Conservation (phyloP, 2,113 vertebrate species). For the Tachysurus fulvidraco region DNA sequence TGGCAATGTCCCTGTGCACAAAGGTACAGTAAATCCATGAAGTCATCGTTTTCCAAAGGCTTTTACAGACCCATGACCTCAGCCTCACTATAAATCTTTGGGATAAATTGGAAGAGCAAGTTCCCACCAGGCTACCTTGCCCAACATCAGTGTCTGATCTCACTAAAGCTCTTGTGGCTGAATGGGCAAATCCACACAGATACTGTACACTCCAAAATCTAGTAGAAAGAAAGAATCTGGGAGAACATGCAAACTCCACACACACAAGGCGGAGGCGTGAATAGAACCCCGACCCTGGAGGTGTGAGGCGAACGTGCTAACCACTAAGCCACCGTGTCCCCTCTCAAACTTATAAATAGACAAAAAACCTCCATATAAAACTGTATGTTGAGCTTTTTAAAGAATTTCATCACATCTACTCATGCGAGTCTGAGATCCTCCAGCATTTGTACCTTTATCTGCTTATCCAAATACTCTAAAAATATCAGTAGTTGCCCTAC, state of each 20-base stretch:
- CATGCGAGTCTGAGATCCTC: not conserved
- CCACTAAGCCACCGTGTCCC: no score
- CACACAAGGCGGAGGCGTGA: no score
- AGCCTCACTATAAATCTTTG: not conserved
- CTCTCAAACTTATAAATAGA: not conserved
- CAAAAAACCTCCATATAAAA: not conserved
- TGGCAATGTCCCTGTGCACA: not conserved
- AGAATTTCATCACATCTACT: not conserved
- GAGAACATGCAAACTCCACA: no score
- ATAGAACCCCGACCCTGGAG: no score
- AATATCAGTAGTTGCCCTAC: conserved; percentile 5
- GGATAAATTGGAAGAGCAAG: not conserved
- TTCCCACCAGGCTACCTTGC: not conserved
- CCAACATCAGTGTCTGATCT: not conserved
- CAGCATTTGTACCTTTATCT: not conserved
- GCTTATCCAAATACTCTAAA: not conserved
- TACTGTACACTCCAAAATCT: not conserved
- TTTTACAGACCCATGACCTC: not conserved
- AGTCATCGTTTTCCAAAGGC: not conserved
- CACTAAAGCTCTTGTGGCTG: not conserved
- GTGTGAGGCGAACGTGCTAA: no score
- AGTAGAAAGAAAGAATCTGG: no score
- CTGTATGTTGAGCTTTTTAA: not conserved
- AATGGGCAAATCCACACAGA: not conserved
- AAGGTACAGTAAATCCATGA: not conserved